These are phyloP conservation scores for Copidosoma aretas DNA, from an alignment of 2,888 invertebrate genomes.

Conservation along the genomic window DNA sequence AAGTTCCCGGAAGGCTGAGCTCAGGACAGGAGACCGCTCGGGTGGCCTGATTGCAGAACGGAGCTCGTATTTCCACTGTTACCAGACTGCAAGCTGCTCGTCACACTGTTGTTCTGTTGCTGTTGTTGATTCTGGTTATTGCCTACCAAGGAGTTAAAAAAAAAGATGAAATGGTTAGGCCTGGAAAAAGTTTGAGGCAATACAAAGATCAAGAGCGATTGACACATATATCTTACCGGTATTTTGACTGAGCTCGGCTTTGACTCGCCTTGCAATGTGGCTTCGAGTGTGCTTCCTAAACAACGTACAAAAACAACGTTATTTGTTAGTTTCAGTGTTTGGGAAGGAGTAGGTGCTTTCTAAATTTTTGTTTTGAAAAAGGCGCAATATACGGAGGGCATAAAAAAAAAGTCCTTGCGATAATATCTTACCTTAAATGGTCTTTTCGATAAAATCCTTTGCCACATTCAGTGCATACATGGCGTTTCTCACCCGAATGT, in stretches of 20 bases:
- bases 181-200: not conserved
- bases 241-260: constrained; percentile 82
- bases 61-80: constrained; percentile 52
- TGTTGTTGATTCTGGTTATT: constrained; percentile 59
- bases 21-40: constrained; percentile 62
- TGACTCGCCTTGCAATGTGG: constrained; percentile 78
- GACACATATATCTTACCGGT: constrained; percentile 53
- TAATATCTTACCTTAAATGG: constrained; percentile 82
- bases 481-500: constrained; percentile 87
- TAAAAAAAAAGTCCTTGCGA: too few species aligned
- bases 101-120: constrained; percentile 57
- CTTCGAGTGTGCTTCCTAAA: constrained; percentile 65
- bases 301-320: too few species aligned
- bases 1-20: constrained; percentile 63
- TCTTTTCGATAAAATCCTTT: constrained; percentile 90
- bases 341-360: too few species aligned
- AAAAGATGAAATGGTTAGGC: not conserved
- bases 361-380: too few species aligned
- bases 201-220: too few species aligned
- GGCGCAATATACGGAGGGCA: too few species aligned
- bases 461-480: constrained; percentile 86
- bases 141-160: constrained; percentile 27
- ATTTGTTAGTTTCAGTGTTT: too few species aligned
- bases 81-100: constrained; percentile 8
- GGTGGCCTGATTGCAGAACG: constrained; percentile 59